These are phyloP conservation scores for Ptychodera flava DNA, from an alignment of 35 echinoderm and acorn worm genomes.

Conservation along the genomic window DNA sequence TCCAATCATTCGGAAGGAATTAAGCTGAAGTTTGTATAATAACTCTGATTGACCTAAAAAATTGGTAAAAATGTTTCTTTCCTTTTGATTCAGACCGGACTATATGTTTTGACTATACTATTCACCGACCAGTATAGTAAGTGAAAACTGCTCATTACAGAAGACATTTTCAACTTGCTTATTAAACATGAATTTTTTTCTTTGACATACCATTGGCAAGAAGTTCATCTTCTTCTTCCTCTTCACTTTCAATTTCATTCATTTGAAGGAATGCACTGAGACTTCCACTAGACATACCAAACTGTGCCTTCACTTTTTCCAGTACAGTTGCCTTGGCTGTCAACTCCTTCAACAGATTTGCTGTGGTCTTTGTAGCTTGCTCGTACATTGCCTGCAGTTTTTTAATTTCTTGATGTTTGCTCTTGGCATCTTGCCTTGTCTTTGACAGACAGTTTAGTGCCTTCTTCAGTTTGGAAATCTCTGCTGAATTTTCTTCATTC, in stretches of 20 bases:
- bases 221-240: conserved; percentile 88
- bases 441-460: conserved; percentile 59
- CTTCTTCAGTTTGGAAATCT: conserved; percentile 83
- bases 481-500: conserved; percentile 80
- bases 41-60: too few species aligned
- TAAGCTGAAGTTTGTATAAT: too few species aligned
- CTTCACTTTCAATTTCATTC: conserved; percentile 87
- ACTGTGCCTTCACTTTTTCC: conserved; percentile 79
- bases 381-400: conserved; percentile 71
- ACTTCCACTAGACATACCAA: conserved; percentile 56
- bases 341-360: conserved; percentile 55
- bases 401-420: conserved; percentile 73
- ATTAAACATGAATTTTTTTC: too few species aligned
- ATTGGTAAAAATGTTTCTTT: too few species aligned
- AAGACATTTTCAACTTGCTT: too few species aligned
- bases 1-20: too few species aligned
- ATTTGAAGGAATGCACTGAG: conserved; percentile 90
- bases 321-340: conserved; percentile 67
- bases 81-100: too few species aligned
- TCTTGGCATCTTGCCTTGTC: conserved; percentile 75
- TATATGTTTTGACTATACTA: too few species aligned
- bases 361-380: conserved; percentile 60
- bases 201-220: conserved; percentile 55
- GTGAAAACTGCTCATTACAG: too few species aligned
- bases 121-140: too few species aligned